Percentiles rank a stretch among this genome's conserved stretches.
Conservation (phyloP, 2,797 vertebrate genomes). For the Acipenser oxyrinchus region DNA sequence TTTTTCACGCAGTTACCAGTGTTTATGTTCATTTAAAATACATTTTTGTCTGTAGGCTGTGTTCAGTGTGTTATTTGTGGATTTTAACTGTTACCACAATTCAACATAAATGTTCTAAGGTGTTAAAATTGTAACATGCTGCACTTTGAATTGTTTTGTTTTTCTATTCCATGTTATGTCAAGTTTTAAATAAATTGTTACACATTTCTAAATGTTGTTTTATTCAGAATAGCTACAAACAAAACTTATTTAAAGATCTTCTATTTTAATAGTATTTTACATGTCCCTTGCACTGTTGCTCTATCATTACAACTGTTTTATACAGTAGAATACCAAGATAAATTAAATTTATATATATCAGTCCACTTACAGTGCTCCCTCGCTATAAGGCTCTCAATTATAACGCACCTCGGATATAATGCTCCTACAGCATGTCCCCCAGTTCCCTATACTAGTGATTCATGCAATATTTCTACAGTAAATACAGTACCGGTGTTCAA, state of each 20-base stretch:
- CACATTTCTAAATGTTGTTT: conserved; percentile 4
- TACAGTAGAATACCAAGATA: no score
- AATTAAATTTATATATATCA: no score
- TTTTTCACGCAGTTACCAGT: conserved; percentile 30
- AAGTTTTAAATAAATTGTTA: conserved; percentile 18
- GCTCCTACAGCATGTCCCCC: no score
- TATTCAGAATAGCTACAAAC: not conserved
- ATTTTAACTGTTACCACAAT: conserved; percentile 14
- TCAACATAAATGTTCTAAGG: not conserved
- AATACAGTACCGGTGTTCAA: no score
- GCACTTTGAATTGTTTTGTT: not conserved
- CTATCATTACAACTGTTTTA: no score
- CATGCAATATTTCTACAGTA: no score
- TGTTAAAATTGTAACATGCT: not conserved
- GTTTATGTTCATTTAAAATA: conserved; percentile 28
- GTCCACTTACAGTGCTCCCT: no score
- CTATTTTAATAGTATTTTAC: not conserved
- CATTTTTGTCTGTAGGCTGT: conserved; percentile 3
- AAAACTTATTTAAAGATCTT: not conserved
- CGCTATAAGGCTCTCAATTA: no score
- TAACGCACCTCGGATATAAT: no score
- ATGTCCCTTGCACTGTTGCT: no score
- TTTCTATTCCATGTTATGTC: conserved; percentile 2
- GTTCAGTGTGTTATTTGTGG: conserved; percentile 4
- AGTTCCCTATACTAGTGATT: no score